A percentile compares a stretch with the other conserved stretches of the same genome.
Conservation (phyloP, 2,797 vertebrate genomes). For the Xenentodon cancila region DNA sequence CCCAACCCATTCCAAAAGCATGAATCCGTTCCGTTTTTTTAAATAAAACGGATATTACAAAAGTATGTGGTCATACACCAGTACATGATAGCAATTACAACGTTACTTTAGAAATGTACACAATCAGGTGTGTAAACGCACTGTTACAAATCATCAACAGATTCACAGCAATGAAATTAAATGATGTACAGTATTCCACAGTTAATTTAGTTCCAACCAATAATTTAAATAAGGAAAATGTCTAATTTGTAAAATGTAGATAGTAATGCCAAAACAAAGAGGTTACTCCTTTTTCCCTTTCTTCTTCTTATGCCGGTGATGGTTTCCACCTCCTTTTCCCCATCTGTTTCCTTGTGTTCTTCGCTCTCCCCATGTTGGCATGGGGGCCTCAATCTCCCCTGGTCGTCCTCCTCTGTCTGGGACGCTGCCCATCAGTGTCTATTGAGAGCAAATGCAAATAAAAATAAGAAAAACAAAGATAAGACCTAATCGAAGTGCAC, state of each 20-base stretch:
- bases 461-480: not conserved
- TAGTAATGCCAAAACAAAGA: slow-evolving; percentile 3
- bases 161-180: slow-evolving; percentile 26
- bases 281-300: slow-evolving; percentile 74
- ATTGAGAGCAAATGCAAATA: slow-evolving; percentile 10
- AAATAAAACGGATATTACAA: slow-evolving; percentile 21
- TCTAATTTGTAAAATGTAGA: slow-evolving; percentile 9
- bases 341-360: slow-evolving; percentile 70
- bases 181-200: slow-evolving; percentile 11
- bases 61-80: slow-evolving; percentile 30
- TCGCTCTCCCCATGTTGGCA: slow-evolving; percentile 84
- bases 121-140: not conserved
- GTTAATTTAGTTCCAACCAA: slow-evolving; percentile 16
- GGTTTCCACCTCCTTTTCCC: slow-evolving; percentile 53
- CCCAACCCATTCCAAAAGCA: slow-evolving; percentile 1
- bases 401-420: slow-evolving; percentile 91
- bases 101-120: slow-evolving; percentile 28
- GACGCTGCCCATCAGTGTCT: slow-evolving; percentile 87
- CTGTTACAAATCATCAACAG: slow-evolving; percentile 6
- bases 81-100: slow-evolving; percentile 8
- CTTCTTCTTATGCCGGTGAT: slow-evolving; percentile 68
- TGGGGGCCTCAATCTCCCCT: slow-evolving; percentile 88
- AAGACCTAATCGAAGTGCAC: not conserved
- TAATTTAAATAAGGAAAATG: slow-evolving; percentile 24
- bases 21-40: slow-evolving; percentile 5